Conservation (phyloP, 2,113 vertebrate species). For the Opisthocomus hoazin region DNA sequence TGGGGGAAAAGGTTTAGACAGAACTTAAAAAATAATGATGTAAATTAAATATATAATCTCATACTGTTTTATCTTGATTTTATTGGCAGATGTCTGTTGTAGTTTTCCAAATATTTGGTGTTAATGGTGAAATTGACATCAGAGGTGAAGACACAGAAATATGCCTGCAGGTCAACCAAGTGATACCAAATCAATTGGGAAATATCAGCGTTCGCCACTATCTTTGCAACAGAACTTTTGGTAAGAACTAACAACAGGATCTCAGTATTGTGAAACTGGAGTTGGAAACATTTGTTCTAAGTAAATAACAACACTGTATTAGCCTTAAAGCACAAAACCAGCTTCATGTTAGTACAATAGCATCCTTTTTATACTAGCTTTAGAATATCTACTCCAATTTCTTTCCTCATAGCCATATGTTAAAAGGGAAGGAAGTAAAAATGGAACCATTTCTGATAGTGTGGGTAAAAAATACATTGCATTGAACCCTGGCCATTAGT, state of each 20-base stretch:
- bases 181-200: constrained; percentile 86
- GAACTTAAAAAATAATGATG: neutral
- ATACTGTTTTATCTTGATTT: constrained; percentile 2
- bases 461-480: neutral
- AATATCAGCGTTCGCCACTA: constrained; percentile 92
- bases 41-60: neutral
- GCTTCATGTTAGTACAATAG: neutral
- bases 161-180: constrained; percentile 86
- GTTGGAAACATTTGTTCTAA: neutral
- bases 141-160: constrained; percentile 86
- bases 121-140: constrained; percentile 87
- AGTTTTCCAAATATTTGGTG: constrained; percentile 88
- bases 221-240: constrained; percentile 88
- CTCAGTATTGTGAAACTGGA: neutral
- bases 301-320: neutral
- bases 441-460: neutral
- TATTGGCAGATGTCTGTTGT: constrained; percentile 90
- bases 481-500: neutral
- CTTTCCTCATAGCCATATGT: neutral
- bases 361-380: neutral
- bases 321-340: neutral
- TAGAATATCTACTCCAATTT: neutral
- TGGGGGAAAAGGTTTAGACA: neutral
- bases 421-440: neutral
- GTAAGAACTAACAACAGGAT: constrained; percentile 69